Percentiles rank a stretch among this genome's conserved stretches.
These are phyloP conservation scores for Pogona vitticeps DNA, from an alignment of 2,113 vertebrate species.

Conservation along the genomic window DNA sequence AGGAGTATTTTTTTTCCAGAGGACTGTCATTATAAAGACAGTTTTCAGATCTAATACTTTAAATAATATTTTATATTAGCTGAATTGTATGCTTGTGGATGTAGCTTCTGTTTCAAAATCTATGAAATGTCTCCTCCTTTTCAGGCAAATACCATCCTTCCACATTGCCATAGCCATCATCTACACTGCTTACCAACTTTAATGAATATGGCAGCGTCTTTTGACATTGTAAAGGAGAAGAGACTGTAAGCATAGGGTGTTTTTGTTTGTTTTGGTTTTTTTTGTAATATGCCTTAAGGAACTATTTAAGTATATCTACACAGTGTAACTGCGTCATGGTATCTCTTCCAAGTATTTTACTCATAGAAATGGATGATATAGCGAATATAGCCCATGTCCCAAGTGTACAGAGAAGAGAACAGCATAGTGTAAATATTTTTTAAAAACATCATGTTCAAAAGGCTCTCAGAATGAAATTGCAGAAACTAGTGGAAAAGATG, in stretches of 20 bases:
- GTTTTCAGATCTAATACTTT: neutral
- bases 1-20: neutral
- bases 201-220: conserved; percentile 98
- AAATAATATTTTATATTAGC: neutral
- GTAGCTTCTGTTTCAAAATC: neutral
- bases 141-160: conserved; percentile 98
- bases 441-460: neutral
- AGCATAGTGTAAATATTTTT: neutral
- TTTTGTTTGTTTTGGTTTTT: neutral
- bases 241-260: conserved; percentile 89
- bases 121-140: conserved; percentile 2
- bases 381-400: neutral
- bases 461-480: neutral
- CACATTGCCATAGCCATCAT: conserved; percentile 97
- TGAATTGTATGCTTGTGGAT: neutral
- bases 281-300: neutral
- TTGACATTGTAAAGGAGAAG: conserved; percentile 95
- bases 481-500: neutral
- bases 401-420: neutral
- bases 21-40: neutral
- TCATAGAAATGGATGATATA: neutral
- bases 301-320: neutral
- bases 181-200: conserved; percentile 95
- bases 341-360: neutral
- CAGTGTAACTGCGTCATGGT: neutral